A percentile compares a stretch with the other conserved stretches of the same genome.
Conservation (phyloP, 2,797 vertebrate species). For the Brotula barbata region DNA sequence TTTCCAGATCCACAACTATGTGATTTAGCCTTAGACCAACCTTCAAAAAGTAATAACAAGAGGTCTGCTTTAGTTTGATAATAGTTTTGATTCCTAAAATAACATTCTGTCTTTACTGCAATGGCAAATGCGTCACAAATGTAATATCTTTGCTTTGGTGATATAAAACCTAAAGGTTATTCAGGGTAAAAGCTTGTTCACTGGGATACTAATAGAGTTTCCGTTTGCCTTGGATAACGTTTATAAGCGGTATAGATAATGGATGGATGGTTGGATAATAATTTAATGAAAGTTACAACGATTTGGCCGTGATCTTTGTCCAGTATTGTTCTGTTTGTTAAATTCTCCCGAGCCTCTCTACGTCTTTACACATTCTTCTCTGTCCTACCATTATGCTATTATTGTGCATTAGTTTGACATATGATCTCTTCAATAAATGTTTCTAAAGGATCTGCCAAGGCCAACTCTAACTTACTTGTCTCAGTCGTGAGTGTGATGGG, state of each 20-base stretch:
- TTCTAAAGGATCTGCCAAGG: too few relatives aligned
- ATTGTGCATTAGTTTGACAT: too few relatives aligned
- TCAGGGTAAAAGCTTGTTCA: background rate
- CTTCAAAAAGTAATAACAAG: conserved; percentile 8
- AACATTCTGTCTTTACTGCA: conserved; percentile 1
- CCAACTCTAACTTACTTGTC: too few relatives aligned
- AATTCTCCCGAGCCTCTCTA: too few relatives aligned
- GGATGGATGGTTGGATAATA: too few relatives aligned
- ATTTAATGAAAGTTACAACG: too few relatives aligned
- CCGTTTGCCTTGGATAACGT: background rate
- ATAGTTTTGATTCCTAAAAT: conserved; percentile 4
- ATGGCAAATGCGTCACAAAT: background rate
- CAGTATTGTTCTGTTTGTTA: background rate
- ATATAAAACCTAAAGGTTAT: background rate
- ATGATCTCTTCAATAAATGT: too few relatives aligned
- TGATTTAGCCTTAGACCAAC: conserved; percentile 13
- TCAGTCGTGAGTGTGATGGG: too few relatives aligned
- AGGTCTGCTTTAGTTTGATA: background rate
- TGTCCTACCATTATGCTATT: too few relatives aligned
- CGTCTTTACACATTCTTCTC: too few relatives aligned
- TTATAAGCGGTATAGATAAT: too few relatives aligned
- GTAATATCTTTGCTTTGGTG: background rate
- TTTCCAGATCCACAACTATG: conserved; percentile 48
- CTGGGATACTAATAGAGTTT: background rate
- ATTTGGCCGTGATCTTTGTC: too few relatives aligned